These are phyloP conservation scores for Ricordea florida DNA, from an alignment of 92 coral and sea anemone species.

Conservation along the genomic window DNA sequence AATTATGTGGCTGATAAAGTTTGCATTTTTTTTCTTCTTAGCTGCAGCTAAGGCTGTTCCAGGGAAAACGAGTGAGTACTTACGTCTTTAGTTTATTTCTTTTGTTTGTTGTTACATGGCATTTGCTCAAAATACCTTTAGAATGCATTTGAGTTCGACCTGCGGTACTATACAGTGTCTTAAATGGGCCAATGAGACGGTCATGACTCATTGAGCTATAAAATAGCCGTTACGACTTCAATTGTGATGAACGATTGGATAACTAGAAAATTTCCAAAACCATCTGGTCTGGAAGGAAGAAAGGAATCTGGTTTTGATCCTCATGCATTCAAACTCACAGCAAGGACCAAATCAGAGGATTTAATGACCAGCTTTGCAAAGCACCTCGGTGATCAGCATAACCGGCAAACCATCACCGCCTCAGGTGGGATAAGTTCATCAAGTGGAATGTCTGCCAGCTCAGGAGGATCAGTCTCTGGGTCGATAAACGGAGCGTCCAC, in stretches of 20 bases:
- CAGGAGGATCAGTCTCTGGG: conserved; percentile 25
- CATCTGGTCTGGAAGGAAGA: too few species aligned
- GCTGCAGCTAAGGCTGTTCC: conserved; percentile 65
- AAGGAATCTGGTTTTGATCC: too few species aligned
- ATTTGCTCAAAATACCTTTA: too few species aligned
- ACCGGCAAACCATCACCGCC: background rate
- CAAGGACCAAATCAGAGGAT: background rate
- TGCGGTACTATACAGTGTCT: too few species aligned
- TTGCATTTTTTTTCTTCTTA: background rate
- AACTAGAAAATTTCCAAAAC: too few species aligned
- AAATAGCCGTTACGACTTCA: too few species aligned
- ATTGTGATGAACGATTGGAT: too few species aligned
- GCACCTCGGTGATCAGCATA: background rate
- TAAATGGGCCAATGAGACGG: too few species aligned
- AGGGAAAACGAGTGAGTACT: conserved; percentile 47
- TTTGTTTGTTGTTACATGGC: background rate
- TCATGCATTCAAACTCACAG: too few species aligned
- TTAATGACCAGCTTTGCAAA: conserved; percentile 12
- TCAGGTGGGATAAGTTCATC: conserved; percentile 14
- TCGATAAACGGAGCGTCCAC: conserved; percentile 6
- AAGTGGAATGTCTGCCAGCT: background rate
- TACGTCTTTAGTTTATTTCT: background rate
- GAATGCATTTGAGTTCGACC: too few species aligned
- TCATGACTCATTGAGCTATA: too few species aligned
- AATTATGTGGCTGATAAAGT: background rate